Conservation (phyloP, 2,888 invertebrate species). For the Orthonevra nobilis region DNA sequence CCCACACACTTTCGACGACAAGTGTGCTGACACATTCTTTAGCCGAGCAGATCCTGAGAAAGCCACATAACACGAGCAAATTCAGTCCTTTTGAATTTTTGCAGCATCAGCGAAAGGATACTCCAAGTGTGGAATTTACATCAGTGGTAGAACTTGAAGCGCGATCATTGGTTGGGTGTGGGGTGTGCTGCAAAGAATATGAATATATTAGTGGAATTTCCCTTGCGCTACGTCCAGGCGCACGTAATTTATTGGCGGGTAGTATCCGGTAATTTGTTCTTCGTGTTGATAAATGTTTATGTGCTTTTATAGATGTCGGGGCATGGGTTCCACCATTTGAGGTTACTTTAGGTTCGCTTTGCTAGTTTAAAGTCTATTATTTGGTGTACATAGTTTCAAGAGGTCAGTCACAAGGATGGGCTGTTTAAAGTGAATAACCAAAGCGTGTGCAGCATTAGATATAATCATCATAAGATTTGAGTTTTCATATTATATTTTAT, state of each 20-base stretch:
- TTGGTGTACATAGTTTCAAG: too few relatives aligned
- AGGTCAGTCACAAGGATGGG: too few relatives aligned
- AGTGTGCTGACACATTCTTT: conserved; percentile 36
- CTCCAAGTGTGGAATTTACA: conserved; percentile 21
- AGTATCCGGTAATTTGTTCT: conserved; percentile 52
- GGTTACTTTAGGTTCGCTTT: too few relatives aligned
- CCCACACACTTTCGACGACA: conserved; percentile 42
- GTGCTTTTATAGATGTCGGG: too few relatives aligned
- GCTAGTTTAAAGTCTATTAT: too few relatives aligned
- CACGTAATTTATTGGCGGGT: conserved; percentile 54
- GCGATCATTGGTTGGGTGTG: conserved; percentile 24
- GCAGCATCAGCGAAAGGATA: neutral
- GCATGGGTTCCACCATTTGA: too few relatives aligned
- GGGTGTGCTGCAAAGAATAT: conserved; percentile 26
- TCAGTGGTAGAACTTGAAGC: neutral
- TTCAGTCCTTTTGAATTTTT: conserved; percentile 38
- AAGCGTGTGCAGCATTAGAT: too few relatives aligned
- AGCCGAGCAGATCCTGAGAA: conserved; percentile 26
- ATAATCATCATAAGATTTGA: too few relatives aligned
- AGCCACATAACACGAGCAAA: conserved; percentile 46
- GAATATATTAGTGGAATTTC: conserved; percentile 34
- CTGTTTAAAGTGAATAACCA: too few relatives aligned
- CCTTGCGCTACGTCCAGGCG: too few relatives aligned
- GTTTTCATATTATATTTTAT: too few relatives aligned
- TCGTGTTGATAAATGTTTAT: conserved; percentile 34